Percentiles rank a stretch among this genome's conserved stretches.
phyloP scores from a whole-genome alignment of 2,888 invertebrate species.

The Drosophila limbata region DNA sequence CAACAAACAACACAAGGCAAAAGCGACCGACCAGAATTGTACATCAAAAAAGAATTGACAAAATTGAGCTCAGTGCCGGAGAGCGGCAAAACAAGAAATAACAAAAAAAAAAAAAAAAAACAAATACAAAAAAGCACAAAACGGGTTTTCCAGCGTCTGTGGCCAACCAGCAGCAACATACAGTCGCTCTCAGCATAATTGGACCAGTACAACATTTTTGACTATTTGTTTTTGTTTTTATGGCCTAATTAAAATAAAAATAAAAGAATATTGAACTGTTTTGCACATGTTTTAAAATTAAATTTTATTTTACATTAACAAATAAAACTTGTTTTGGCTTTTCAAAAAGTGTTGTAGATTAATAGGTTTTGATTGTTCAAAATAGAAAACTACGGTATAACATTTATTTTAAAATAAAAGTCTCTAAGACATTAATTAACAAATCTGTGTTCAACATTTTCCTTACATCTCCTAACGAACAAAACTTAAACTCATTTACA shows the following conservation, averaged over 20 bases:
- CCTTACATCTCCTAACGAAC: background rate
- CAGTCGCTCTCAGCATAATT: conserved; percentile 6
- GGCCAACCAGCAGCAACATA: background rate
- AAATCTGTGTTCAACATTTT: background rate
- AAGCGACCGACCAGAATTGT: conserved; percentile 55
- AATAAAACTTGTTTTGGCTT: no score
- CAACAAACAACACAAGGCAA: conserved; percentile 50
- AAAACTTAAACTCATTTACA: background rate
- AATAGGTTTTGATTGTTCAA: no score
- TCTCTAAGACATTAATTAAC: no score
- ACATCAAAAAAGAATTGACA: conserved; percentile 72
- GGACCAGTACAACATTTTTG: background rate
- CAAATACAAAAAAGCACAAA: conserved; percentile 29
- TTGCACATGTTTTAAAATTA: no score
- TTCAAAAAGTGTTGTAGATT: no score
- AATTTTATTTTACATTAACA: no score
- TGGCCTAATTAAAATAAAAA: background rate
- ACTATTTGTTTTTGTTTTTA: background rate
- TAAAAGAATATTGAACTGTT: no score
- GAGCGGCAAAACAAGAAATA: conserved; percentile 34
- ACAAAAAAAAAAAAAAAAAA: conserved; percentile 4
- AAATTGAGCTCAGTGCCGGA: conserved; percentile 70
- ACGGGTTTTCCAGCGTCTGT: conserved; percentile 47
- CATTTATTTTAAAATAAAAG: no score
- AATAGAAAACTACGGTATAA: no score